Percentiles rank a stretch among this genome's conserved stretches.
phyloP scores from a whole-genome alignment of 2,888 invertebrate species.

The Sinelater perroti region DNA sequence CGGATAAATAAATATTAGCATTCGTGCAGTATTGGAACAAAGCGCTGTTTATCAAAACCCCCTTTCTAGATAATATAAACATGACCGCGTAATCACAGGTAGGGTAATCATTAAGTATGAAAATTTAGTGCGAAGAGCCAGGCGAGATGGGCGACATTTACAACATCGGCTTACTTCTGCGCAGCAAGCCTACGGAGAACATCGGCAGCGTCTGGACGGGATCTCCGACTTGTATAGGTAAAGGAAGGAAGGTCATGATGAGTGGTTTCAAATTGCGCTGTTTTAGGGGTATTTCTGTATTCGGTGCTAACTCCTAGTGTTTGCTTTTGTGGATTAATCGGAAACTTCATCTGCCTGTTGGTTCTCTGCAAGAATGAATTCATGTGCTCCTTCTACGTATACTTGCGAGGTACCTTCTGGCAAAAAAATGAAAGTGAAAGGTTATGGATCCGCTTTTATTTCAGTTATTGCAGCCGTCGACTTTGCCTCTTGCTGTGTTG shows the following conservation, averaged over 20 bases:
- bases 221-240: background rate
- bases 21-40: too few species aligned
- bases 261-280: background rate
- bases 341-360: conserved; percentile 23
- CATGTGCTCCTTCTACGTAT: conserved; percentile 28
- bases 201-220: background rate
- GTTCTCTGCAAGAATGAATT: conserved; percentile 22
- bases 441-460: conserved; percentile 10
- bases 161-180: background rate
- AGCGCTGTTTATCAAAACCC: too few species aligned
- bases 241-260: background rate
- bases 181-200: background rate
- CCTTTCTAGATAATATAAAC: too few species aligned
- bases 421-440: background rate
- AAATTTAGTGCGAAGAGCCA: too few species aligned
- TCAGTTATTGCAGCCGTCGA: conserved; percentile 21
- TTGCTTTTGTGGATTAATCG: conserved; percentile 25
- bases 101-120: too few species aligned
- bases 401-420: conserved; percentile 26
- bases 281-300: conserved; percentile 25
- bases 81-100: too few species aligned
- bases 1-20: too few species aligned
- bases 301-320: conserved; percentile 20
- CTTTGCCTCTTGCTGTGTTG: conserved; percentile 16
- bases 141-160: background rate